Conservation (phyloP, 2,797 vertebrate genomes). For the Acanthurus leucopareius region DNA sequence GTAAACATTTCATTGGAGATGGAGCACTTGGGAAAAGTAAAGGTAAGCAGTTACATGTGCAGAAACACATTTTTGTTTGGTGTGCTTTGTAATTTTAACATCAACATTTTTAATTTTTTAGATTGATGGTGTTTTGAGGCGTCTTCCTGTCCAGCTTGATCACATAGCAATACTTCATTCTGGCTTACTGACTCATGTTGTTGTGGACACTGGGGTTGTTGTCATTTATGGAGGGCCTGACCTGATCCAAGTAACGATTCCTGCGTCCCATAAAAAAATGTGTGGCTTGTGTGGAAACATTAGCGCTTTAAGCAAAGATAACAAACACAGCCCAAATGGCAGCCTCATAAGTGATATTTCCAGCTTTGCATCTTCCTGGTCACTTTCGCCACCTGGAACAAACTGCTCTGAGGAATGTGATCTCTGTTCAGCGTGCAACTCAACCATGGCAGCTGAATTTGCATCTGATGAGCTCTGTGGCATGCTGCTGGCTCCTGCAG, state of each 20-base stretch:
- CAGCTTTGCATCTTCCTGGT: slow-evolving; percentile 40
- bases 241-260: slow-evolving; percentile 45
- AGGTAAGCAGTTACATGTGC: slow-evolving; percentile 50
- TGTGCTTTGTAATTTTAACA: background rate
- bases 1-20: slow-evolving; percentile 34
- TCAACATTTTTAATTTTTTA: slow-evolving; percentile 8
- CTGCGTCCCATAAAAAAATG: slow-evolving; percentile 23
- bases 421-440: slow-evolving; percentile 43
- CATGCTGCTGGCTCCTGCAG: slow-evolving; percentile 38
- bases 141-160: slow-evolving; percentile 37
- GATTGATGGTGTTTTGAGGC: slow-evolving; percentile 31
- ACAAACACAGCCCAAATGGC: slow-evolving; percentile 7
- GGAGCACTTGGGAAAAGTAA: slow-evolving; percentile 42
- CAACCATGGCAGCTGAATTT: slow-evolving; percentile 27
- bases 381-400: slow-evolving; percentile 35
- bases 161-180: slow-evolving; percentile 21
- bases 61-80: background rate
- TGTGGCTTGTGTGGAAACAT: slow-evolving; percentile 51
- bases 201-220: slow-evolving; percentile 32
- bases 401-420: slow-evolving; percentile 42
- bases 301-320: background rate
- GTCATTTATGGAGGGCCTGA: slow-evolving; percentile 54
- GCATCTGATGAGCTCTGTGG: slow-evolving; percentile 51
- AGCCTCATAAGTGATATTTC: slow-evolving; percentile 21
- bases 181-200: slow-evolving; percentile 21